phyloP scores from a whole-genome alignment of 2,113 vertebrate species.

The Oxyruncus cristatus region DNA sequence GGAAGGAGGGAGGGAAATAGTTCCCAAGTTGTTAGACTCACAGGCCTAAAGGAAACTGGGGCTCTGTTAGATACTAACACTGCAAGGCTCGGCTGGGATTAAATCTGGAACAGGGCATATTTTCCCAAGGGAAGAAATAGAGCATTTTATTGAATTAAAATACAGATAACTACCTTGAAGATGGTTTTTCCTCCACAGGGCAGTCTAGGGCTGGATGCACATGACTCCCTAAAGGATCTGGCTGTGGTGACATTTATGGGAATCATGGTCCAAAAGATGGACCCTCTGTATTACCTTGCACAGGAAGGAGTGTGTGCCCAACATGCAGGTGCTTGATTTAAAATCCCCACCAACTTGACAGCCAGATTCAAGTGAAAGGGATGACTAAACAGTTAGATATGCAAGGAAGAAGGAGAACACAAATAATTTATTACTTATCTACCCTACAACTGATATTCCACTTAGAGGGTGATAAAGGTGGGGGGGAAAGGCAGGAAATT shows the following conservation, averaged over 20 bases:
- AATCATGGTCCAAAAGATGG: background rate
- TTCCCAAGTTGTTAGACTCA: constrained; percentile 28
- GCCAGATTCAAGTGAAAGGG: background rate
- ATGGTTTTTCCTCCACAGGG: background rate
- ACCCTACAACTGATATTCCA: background rate
- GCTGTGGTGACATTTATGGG: background rate
- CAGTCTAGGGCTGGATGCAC: background rate
- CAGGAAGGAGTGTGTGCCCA: background rate
- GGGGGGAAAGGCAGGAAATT: background rate
- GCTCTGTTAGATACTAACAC: constrained; percentile 16
- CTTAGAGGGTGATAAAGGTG: fast-evolving
- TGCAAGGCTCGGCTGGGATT: background rate
- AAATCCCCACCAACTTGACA: background rate
- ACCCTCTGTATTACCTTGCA: background rate
- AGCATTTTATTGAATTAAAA: background rate
- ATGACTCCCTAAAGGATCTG: background rate
- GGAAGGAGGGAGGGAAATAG: background rate
- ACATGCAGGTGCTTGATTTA: background rate
- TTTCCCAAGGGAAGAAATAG: constrained; percentile 49
- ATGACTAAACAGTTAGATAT: background rate
- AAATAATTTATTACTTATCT: background rate
- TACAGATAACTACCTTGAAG: background rate
- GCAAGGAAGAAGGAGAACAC: background rate
- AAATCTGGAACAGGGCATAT: background rate
- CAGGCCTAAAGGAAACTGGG: constrained; percentile 31